Evolutionary conservation across 2,888 invertebrate genomes (phyloP).

Genomic region (Acleris sparsana): DNA sequence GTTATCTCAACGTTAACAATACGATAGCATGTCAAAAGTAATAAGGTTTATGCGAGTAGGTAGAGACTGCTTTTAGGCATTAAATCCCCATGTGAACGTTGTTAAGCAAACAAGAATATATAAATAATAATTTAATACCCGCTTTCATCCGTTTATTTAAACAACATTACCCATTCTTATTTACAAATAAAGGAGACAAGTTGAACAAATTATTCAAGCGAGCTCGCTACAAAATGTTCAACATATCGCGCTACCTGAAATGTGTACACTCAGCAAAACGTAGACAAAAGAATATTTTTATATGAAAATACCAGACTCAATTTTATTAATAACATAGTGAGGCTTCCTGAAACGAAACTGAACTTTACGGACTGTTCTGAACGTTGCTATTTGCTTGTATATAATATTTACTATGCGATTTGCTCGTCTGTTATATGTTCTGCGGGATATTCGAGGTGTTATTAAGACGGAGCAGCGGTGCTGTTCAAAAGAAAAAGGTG

Average conservation of each 20-base stretch:
- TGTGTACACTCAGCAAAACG: constrained; percentile 56
- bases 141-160: too few relatives aligned
- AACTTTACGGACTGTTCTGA: not conserved
- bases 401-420: constrained; percentile 24
- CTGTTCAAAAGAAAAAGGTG: too few relatives aligned
- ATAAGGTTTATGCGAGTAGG: too few relatives aligned
- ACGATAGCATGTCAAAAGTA: too few relatives aligned
- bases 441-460: constrained; percentile 16
- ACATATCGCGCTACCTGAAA: constrained; percentile 38
- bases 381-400: constrained; percentile 3
- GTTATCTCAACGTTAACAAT: too few relatives aligned
- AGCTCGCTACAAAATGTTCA: constrained; percentile 20
- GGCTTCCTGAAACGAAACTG: constrained; percentile 37
- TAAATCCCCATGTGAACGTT: too few relatives aligned
- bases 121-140: too few relatives aligned
- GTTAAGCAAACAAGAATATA: too few relatives aligned
- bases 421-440: constrained; percentile 22
- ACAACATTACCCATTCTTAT: not conserved
- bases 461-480: constrained; percentile 9
- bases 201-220: not conserved
- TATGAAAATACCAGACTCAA: constrained; percentile 60
- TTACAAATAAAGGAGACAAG: constrained; percentile 8
- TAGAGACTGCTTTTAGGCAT: too few relatives aligned
- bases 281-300: constrained; percentile 60
- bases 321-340: constrained; percentile 55